These are phyloP conservation scores for Phalloptychus januarius DNA, from an alignment of 2,797 vertebrate species.

Conservation along the genomic window DNA sequence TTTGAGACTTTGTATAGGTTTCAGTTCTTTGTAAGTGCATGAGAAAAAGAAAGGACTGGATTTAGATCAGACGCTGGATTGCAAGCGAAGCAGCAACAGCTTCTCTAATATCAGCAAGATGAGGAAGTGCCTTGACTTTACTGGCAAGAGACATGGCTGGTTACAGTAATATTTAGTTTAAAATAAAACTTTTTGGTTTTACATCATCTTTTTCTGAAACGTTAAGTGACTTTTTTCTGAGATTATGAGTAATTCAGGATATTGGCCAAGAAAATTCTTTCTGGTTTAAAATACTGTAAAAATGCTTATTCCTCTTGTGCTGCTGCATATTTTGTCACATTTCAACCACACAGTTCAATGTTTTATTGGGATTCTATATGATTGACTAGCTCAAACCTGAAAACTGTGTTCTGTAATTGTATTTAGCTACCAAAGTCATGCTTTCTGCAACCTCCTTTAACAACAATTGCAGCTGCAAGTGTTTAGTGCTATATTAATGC, in stretches of 20 bases:
- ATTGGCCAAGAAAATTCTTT: background rate
- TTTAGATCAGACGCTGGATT: background rate
- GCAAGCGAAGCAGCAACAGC: constrained; percentile 25
- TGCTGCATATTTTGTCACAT: background rate
- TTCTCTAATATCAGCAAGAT: background rate
- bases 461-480: background rate
- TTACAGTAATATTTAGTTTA: constrained; percentile 40
- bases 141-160: constrained; percentile 2
- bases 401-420: background rate
- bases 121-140: constrained; percentile 39
- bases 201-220: background rate
- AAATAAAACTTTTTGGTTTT: background rate
- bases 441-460: background rate
- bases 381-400: background rate
- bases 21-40: constrained; percentile 17
- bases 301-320: background rate
- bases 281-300: background rate
- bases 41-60: constrained; percentile 7
- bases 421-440: background rate
- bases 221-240: background rate
- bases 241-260: background rate
- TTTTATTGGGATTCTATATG: background rate
- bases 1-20: constrained; percentile 15
- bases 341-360: background rate
- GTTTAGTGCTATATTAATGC: background rate